These are phyloP conservation scores for Abscondita cerata DNA, from an alignment of 2,888 invertebrate genomes.

Conservation along the genomic window DNA sequence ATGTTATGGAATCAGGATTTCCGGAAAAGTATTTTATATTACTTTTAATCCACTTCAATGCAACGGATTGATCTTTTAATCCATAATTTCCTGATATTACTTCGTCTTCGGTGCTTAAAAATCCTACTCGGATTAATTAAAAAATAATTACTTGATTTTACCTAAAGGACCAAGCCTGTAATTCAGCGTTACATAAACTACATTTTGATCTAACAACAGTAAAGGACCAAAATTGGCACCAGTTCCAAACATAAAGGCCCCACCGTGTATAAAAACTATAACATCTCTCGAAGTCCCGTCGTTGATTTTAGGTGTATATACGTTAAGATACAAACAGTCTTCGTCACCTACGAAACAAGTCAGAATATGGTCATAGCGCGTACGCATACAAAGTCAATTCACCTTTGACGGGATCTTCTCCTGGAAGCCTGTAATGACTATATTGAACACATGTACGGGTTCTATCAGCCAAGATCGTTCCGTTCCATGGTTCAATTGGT, in stretches of 20 bases:
- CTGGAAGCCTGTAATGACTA: conserved; percentile 44
- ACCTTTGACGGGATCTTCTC: conserved; percentile 42
- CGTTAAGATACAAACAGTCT: conserved; percentile 72
- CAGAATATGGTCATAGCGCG: background rate
- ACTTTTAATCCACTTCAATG: no score
- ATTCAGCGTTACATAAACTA: conserved; percentile 73
- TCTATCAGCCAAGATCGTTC: conserved; percentile 71
- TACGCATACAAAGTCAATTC: conserved; percentile 24
- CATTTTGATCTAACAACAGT: conserved; percentile 68
- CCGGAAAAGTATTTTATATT: no score
- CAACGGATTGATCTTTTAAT: no score
- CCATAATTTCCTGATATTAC: no score
- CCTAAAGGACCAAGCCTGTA: conserved; percentile 77
- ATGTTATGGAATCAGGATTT: no score
- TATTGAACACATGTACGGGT: conserved; percentile 56
- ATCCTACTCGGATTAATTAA: conserved; percentile 59
- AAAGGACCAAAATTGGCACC: conserved; percentile 63
- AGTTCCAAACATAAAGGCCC: conserved; percentile 73
- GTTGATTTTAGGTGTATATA: conserved; percentile 62
- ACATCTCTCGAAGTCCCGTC: conserved; percentile 60
- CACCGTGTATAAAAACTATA: conserved; percentile 70
- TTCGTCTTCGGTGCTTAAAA: no score
- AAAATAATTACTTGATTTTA: conserved; percentile 45
- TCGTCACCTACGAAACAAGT: conserved; percentile 64
- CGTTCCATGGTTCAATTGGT: conserved; percentile 67